Conservation (phyloP, 2,113 vertebrate species). For the Gorsachius goisagi region DNA sequence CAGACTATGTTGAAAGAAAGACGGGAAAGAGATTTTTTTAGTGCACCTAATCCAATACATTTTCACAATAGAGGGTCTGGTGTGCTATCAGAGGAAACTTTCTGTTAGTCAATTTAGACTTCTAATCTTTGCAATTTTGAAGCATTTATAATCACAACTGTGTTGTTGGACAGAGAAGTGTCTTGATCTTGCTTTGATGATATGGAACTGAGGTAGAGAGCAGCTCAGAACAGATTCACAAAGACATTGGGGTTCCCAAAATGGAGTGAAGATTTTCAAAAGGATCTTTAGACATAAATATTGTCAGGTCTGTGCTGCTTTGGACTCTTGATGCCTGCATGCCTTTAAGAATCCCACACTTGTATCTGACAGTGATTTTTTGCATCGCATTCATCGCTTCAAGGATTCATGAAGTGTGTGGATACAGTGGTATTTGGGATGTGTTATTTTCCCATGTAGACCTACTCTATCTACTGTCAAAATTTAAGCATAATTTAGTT, state of each 20-base stretch:
- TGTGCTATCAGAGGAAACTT: background rate
- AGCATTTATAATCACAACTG: background rate
- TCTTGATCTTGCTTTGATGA: background rate
- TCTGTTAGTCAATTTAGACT: background rate
- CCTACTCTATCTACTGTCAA: background rate
- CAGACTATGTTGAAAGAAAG: background rate
- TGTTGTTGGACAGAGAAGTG: background rate
- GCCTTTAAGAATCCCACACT: background rate
- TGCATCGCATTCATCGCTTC: background rate
- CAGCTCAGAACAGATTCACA: background rate
- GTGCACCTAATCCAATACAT: background rate
- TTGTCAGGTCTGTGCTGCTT: background rate
- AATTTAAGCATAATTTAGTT: background rate
- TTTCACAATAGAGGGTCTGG: background rate
- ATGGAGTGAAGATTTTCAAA: background rate
- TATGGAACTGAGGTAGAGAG: background rate
- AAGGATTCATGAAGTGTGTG: background rate
- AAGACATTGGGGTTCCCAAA: background rate
- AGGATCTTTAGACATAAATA: background rate
- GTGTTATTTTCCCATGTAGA: background rate
- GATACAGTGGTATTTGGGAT: background rate
- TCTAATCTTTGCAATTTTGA: background rate
- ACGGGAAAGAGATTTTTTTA: background rate
- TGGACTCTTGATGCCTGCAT: background rate
- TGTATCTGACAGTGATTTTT: background rate